phyloP scores from a whole-genome alignment of 2,113 vertebrate species.

The Archilochus colubris region DNA sequence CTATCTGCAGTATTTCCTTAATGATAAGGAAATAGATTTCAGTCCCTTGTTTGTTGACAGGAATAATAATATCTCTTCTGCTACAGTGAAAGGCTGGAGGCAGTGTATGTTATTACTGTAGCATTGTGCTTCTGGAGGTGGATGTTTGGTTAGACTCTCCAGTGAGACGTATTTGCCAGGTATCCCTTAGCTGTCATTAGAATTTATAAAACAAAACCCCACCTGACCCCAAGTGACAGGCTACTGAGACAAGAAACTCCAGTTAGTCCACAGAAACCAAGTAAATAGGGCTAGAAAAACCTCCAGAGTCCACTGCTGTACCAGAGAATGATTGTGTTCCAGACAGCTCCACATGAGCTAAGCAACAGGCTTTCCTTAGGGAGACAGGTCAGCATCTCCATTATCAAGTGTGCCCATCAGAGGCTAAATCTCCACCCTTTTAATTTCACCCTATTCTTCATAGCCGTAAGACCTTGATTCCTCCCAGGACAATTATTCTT shows the following conservation, averaged over 20 bases:
- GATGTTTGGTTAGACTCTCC: neutral
- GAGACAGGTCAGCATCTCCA: constrained; percentile 47
- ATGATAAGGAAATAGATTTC: constrained; percentile 28
- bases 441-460: constrained; percentile 68
- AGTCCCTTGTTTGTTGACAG: neutral
- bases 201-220: constrained; percentile 16
- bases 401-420: constrained; percentile 35
- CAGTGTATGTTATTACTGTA: neutral
- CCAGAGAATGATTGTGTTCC: constrained; percentile 36
- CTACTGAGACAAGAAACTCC: neutral
- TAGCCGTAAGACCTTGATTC: constrained; percentile 60
- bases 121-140: neutral
- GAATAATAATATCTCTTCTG: neutral
- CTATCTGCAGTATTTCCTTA: neutral
- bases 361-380: constrained; percentile 40
- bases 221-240: constrained; percentile 2
- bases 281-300: constrained; percentile 19
- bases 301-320: neutral
- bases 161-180: neutral
- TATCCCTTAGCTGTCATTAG: constrained; percentile 30
- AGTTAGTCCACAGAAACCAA: constrained; percentile 27
- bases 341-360: neutral
- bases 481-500: constrained; percentile 58
- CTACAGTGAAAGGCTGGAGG: neutral
- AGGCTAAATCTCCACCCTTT: constrained; percentile 58